These are phyloP conservation scores for Xenopus petersii DNA, from an alignment of 2,797 vertebrate genomes.

Conservation along the genomic window DNA sequence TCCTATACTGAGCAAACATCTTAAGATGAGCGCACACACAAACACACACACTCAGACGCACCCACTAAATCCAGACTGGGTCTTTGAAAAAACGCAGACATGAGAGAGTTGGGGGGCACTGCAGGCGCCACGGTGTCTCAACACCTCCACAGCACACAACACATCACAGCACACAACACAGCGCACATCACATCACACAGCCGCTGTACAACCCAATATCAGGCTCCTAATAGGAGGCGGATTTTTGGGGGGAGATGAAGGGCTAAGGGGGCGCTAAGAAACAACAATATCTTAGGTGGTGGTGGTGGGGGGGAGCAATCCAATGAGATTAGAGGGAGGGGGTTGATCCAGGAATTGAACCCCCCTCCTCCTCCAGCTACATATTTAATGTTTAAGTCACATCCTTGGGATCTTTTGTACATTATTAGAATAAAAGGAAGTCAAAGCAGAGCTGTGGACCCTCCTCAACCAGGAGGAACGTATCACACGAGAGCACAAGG, in stretches of 20 bases:
- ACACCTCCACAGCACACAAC: slow-evolving; percentile 1
- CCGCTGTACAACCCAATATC: background rate
- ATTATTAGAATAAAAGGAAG: slow-evolving; percentile 12
- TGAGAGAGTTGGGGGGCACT: background rate
- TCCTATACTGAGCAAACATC: no score
- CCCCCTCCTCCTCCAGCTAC: slow-evolving; percentile 10
- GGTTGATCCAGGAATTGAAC: slow-evolving; percentile 9
- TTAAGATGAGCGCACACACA: no score
- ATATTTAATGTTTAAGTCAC: slow-evolving; percentile 27
- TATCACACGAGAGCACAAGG: slow-evolving; percentile 5
- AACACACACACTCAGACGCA: no score
- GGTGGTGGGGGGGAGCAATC: background rate
- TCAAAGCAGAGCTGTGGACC: background rate
- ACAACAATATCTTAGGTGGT: background rate
- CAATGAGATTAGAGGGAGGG: slow-evolving; percentile 17
- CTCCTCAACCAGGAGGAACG: slow-evolving; percentile 1
- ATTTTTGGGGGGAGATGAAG: background rate
- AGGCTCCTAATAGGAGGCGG: background rate
- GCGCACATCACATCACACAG: background rate
- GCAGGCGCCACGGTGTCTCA: slow-evolving; percentile 6
- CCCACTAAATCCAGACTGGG: background rate
- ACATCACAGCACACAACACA: background rate
- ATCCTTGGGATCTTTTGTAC: slow-evolving; percentile 12
- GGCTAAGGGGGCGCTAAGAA: background rate
- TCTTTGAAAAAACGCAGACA: slow-evolving; percentile 1